These are phyloP conservation scores for Drosophila ogumai DNA, from an alignment of 1,140 invertebrate species.

Conservation along the genomic window DNA sequence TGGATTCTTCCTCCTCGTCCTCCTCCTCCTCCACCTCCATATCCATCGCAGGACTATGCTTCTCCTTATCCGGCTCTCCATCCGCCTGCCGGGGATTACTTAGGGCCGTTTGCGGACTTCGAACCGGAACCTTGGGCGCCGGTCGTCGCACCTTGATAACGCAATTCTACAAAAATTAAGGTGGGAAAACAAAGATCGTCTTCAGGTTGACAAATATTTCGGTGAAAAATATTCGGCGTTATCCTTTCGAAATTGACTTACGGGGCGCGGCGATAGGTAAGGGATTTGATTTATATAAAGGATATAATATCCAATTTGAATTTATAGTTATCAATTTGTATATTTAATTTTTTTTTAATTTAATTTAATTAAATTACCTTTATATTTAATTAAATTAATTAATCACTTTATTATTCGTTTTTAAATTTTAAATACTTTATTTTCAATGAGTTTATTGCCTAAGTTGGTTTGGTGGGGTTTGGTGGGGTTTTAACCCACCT, in stretches of 20 bases:
- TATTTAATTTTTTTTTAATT: too few relatives aligned
- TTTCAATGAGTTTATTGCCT: conserved; percentile 3
- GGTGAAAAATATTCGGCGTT: too few relatives aligned
- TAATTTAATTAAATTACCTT: too few relatives aligned
- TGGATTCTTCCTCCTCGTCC: conserved; percentile 68
- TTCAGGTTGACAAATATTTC: not conserved
- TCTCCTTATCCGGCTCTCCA: not conserved
- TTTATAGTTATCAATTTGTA: too few relatives aligned
- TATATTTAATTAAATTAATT: too few relatives aligned
- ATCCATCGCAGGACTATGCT: not conserved
- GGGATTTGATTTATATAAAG: too few relatives aligned
- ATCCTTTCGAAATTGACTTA: conserved; percentile 13
- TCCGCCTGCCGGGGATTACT: conserved; percentile 36
- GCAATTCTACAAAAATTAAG: conserved; percentile 51
- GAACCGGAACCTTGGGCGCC: conserved; percentile 72
- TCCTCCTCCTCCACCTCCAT: conserved; percentile 17
- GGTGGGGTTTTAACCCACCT: not conserved
- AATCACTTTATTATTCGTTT: too few relatives aligned
- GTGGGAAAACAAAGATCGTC: conserved; percentile 12
- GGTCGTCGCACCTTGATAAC: conserved; percentile 70
- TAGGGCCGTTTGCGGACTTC: conserved; percentile 64
- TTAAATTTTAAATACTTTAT: too few relatives aligned
- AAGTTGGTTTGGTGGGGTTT: conserved; percentile 6
- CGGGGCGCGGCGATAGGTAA: too few relatives aligned
- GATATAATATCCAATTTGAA: too few relatives aligned